These are phyloP conservation scores for Epinotia nisella DNA, from an alignment of 2,888 invertebrate genomes.

Conservation along the genomic window DNA sequence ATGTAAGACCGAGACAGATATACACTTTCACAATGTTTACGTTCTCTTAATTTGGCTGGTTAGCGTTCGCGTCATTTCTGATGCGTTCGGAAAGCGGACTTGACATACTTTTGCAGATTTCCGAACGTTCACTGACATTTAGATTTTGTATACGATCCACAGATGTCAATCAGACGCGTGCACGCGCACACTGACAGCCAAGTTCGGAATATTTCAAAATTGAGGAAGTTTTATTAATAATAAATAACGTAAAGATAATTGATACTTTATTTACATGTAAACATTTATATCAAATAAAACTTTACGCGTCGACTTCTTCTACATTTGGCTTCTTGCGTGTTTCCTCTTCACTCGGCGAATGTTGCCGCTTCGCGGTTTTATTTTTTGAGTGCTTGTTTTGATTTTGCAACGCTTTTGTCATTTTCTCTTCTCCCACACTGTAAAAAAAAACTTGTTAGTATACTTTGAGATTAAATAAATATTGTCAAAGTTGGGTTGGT, in stretches of 20 bases:
- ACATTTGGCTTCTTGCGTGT: slow-evolving; percentile 58
- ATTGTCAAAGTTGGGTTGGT: background rate
- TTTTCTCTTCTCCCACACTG: slow-evolving; percentile 86
- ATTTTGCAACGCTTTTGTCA: slow-evolving; percentile 86
- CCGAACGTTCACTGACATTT: background rate
- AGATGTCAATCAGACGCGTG: background rate
- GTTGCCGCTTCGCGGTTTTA: slow-evolving; percentile 61
- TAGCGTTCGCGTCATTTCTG: slow-evolving; percentile 7
- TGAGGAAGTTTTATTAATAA: background rate
- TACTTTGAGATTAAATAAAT: background rate
- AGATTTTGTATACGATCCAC: background rate
- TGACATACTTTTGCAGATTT: slow-evolving; percentile 4
- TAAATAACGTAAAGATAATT: background rate
- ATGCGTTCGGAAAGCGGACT: slow-evolving; percentile 23
- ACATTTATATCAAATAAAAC: slow-evolving; percentile 16
- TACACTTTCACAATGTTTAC: background rate
- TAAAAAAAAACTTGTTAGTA: slow-evolving; percentile 49
- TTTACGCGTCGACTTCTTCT: slow-evolving; percentile 44
- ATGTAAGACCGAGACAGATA: slow-evolving; percentile 3
- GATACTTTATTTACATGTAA: slow-evolving; percentile 25
- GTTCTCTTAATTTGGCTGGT: slow-evolving; percentile 2
- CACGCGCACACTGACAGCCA: background rate
- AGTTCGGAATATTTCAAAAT: background rate
- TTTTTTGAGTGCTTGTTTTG: slow-evolving; percentile 87
- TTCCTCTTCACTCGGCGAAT: slow-evolving; percentile 63